Base-by-base conservation (phyloP, 1,140 invertebrate species). In the Cotesia chilonis region DNA sequence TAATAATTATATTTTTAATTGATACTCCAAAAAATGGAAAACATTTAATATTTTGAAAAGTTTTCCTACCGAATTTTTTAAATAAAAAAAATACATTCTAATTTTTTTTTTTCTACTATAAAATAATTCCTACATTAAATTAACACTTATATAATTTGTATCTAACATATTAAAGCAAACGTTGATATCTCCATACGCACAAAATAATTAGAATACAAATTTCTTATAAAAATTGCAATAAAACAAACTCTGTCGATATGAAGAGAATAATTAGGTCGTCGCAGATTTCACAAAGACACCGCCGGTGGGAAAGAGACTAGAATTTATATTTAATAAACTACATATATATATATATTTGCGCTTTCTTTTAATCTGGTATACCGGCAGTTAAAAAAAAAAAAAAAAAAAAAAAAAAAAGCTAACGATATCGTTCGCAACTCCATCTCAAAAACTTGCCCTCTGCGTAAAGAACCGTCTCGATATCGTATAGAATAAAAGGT, bases 401-500 rank as follows among this genome's bases (percentile, higher is more conserved):
- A 37, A 63, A 9, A 0, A 28, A 28, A 1, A 1, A 28, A n/a
- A n/a, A n/a, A n/a, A n/a, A n/a, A n/a, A n/a, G n/a, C n/a, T n/a
- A n/a, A 63, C 6, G 36, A 37, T 63, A 38, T 63, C 28, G 60
- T 12, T 37, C 35, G 37, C 60, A 63, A 38, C 60, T 63, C 60
- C 35, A 63, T 38, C 10, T 36, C 60, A 28, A 12, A 63, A 63
- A 38, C 36, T 38, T 63, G 37, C 60, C 37, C 35, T 36, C 35
- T 37, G 36, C 60, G 35, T 38, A 10, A 38, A 20, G 3, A 52
- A 12, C 38, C 55, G 57, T 70, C 28, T 70, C 60, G 57, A 70
- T 70, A 64, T 70, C 41, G 41, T 35, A 14, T 35, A 37, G 41
- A 28, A 64, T 63, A 70, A 60, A 61, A 55, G 60, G 4, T 36